Evolutionary conservation across 2,113 vertebrate genomes (phyloP).

Genomic region (Eolophus roseicapilla): DNA sequence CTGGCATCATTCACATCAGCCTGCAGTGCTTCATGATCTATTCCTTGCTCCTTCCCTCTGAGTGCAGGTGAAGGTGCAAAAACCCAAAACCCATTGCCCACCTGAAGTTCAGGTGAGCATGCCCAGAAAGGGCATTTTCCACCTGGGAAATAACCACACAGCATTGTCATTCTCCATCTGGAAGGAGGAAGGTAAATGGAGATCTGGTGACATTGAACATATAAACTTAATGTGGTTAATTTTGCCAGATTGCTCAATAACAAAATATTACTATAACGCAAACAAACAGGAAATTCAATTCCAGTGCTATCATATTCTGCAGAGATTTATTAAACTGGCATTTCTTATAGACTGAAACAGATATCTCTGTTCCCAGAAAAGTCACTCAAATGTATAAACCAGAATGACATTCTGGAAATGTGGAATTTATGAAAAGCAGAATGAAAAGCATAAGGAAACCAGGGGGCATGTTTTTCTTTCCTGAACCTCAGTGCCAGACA

Average conservation of each 20-base stretch:
- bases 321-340: neutral
- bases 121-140: neutral
- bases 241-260: neutral
- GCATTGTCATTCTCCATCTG: rapidly evolving
- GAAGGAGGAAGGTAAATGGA: neutral
- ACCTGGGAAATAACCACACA: neutral
- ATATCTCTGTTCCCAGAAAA: neutral
- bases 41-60: neutral
- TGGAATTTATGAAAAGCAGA: neutral
- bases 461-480: neutral
- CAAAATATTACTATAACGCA: neutral
- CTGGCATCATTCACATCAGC: neutral
- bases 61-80: neutral
- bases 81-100: neutral
- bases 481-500: neutral
- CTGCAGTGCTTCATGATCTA: rapidly evolving
- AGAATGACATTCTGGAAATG: neutral
- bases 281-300: neutral
- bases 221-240: neutral
- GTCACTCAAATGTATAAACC: neutral
- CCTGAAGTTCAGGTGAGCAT: neutral
- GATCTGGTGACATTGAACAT: neutral
- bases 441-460: neutral
- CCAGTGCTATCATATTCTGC: neutral
- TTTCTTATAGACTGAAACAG: neutral